phyloP scores from a whole-genome alignment of 2,888 invertebrate species.

The Apodemia zela region DNA sequence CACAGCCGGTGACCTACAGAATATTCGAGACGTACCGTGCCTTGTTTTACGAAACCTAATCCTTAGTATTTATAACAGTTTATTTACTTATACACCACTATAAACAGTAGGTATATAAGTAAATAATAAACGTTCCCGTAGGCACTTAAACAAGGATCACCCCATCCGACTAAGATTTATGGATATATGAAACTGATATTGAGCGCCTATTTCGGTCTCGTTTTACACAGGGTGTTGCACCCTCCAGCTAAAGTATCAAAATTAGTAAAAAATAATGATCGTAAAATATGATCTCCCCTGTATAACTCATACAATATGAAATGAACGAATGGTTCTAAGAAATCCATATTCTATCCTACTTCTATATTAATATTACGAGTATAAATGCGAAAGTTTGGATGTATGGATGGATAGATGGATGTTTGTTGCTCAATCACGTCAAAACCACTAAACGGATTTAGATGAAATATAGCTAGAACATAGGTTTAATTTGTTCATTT shows the following conservation, averaged over 20 bases:
- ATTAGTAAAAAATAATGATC: conserved; percentile 24
- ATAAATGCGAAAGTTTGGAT: no score
- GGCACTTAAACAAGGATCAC: conserved; percentile 46
- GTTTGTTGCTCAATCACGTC: no score
- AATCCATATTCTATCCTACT: no score
- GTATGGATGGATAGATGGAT: no score
- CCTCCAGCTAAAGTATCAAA: conserved; percentile 25
- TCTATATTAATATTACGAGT: no score
- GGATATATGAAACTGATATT: conserved; percentile 50
- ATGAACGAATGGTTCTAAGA: no score
- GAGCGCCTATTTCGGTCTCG: conserved; percentile 62
- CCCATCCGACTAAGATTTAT: conserved; percentile 64
- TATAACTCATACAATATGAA: neutral
- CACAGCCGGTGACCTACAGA: conserved; percentile 29
- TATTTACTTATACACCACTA: no score
- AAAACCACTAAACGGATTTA: no score
- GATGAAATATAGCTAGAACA: no score
- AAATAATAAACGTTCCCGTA: conserved; percentile 39
- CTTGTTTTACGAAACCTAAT: conserved; percentile 9
- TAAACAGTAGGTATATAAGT: no score
- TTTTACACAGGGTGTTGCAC: conserved; percentile 52
- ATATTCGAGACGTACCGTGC: conserved; percentile 21
- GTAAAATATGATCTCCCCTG: conserved; percentile 25
- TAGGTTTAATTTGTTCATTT: no score
- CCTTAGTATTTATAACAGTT: no score